A percentile compares a stretch with the other conserved stretches of the same genome.
Conservation (phyloP, 2,113 vertebrate species). For the Tylochromis polylepis region DNA sequence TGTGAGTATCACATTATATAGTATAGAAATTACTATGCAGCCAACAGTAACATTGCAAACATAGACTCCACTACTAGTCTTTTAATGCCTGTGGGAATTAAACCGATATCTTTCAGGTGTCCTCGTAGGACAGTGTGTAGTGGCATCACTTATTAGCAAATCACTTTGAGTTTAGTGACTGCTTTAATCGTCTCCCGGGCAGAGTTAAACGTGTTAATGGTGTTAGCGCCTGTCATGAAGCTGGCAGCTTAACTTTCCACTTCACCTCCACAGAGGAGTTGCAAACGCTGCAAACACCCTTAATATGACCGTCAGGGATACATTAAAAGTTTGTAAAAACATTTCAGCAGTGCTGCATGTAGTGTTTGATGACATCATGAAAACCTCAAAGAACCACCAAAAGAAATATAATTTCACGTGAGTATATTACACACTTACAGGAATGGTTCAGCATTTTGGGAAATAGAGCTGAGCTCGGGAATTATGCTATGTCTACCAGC, state of each 20-base stretch:
- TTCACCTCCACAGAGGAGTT: conserved; percentile 22
- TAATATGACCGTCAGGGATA: conserved; percentile 37
- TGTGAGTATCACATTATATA: neutral
- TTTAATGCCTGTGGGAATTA: neutral
- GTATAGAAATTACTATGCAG: neutral
- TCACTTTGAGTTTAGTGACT: neutral
- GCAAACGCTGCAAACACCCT: conserved; percentile 3
- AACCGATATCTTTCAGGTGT: neutral
- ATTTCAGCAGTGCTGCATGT: neutral
- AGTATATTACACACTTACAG: neutral
- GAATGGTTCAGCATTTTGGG: neutral
- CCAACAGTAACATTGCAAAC: neutral
- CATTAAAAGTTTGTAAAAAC: conserved; percentile 34
- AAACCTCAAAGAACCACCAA: neutral
- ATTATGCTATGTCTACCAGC: neutral
- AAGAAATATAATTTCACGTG: neutral
- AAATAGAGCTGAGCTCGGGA: neutral
- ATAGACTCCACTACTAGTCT: neutral
- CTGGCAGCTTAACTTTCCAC: conserved; percentile 57
- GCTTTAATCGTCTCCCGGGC: conserved; percentile 19
- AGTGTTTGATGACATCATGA: conserved; percentile 1
- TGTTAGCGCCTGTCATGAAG: conserved; percentile 36
- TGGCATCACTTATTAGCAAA: conserved; percentile 17
- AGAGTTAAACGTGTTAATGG: conserved; percentile 48
- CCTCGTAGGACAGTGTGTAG: neutral